Evolutionary conservation across 2,888 invertebrate species (phyloP), one percentile per base, ranked within the genome.

Genomic region (Agrotis puta): DNA sequence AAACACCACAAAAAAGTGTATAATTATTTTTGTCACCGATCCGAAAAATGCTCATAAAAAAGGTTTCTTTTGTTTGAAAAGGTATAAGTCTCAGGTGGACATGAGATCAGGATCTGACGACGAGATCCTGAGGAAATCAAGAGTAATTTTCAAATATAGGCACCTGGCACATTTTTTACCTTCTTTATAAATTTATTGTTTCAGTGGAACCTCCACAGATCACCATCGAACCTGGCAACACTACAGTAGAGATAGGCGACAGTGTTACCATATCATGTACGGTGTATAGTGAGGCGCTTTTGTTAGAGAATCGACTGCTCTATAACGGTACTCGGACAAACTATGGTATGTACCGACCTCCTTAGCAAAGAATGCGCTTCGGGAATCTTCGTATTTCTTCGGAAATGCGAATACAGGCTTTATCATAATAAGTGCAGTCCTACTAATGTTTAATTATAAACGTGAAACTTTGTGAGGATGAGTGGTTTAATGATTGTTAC

Each of bases 121-220:
- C 9, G 33, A 33, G 7, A 33, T 33, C 33, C 33, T 2, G 9
- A 9, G 33, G 2, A 9, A 9, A 33, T 9, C 33, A 33, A 7
- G 33, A 9, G 7, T 33, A 33, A 0, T 33, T 33, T 33, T 9
- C 33, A 33, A 33, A 33, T 33, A 33, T 33, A 33, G 33, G 7
- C 33, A 9, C 33, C 7, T 0, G 33, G 7, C 33, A 9, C 33
- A 33, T 0, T 33, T 33, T 18, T 64, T 18, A 14, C 18, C 0
- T 33, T 0, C 20, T 13, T 14, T 22, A 27, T 14, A 9, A 11
- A 18, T 27, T 27, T 43, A 1, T 47, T n/a, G n/a, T 80, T 78
- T 48, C 77, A 95, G 95, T 92, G 79, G 91, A 93, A 1, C 91
- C 91, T 0, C 95, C 95, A 0, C 87, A 88, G 79, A 89, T 94